Base-by-base conservation (phyloP, 2,113 vertebrate genomes). In the Leucopsar rothschildi region DNA sequence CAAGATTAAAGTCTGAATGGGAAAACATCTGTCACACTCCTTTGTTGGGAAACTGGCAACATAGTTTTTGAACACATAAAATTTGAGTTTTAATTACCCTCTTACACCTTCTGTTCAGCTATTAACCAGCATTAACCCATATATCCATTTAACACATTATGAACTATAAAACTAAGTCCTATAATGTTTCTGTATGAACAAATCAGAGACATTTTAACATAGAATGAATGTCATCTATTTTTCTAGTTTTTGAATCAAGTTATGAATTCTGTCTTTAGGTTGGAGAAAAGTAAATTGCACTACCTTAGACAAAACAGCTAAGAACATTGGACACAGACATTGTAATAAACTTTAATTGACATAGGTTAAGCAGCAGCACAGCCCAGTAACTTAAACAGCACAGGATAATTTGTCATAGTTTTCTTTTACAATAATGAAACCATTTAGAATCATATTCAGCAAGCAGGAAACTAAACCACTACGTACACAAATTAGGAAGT, bases 1-100 rank as follows among this genome's bases (percentile, higher is more conserved):
- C 90, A 93, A 91, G 87, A 72, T 92, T 96, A 89, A 92, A 95
- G 90, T 93, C 82, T 92, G 87, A 84, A 97, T 55, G 50, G n/a
- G 87, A 78, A 90, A 97, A 95, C 96, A 97, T 95, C 97, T 95
- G 96, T 88, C 79, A 88, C 35, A n/a, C 52, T 73, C 75, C 82
- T 50, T 69, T 83, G 63, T 93, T 92, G 91, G 60, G 70, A 94
- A 97, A 93, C 86, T 28, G 71, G 73, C 59, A 92, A 84, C 65
- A 78, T 13, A 86, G 55, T 57, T 93, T 95, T 68, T 45, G 68
- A 96, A 94, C 66, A 90, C 31, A 47, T 76, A 64, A 52, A 81
- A 76, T 87, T 85, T 96, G 68, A 96, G 88, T 96, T 95, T 95
- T 93, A 96, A 87, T 96, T 96, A 96, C 63, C 77, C 29, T 42